Evolutionary conservation across 1,140 invertebrate species (phyloP), one percentile per base, ranked within the genome.

Genomic region (Drosophila watanabei): DNA sequence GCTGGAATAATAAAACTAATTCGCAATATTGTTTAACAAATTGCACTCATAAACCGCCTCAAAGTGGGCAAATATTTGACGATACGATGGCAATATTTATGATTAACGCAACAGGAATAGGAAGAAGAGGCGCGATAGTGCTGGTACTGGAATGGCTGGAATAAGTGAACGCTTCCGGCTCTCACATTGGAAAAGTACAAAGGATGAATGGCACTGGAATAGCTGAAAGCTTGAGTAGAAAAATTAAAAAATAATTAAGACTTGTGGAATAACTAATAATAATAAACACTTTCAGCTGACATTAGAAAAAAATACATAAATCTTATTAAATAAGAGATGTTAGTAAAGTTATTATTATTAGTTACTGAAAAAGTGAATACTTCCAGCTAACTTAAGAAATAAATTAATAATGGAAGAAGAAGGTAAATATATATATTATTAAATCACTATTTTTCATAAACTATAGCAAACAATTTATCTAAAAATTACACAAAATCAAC

Each of bases 11-110:
- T 83, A 77, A 73, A 83, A 68, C 68, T 70, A 70, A 87, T 87
- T 87, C 77, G 58, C 68, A 87, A 78, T 88, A 70, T 78, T 89
- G 82, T 75, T 79, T 79, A 79, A 79, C 76, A 79, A 79, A 71
- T 79, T 58, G 52, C 76, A 62, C 52, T 60, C 73, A 89, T 89
- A 89, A 57, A 89, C 80, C 77, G 52, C 37, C 57, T 54, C 37
- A 39, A 75, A 75, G 63, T 69, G 73, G 54, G 49, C 24, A 78
- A 78, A 75, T 75, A 75, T 75, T 75, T 61, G 69, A 73, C 52
- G 71, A 73, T 73, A 57, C 60, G 56, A 60, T 28, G 54, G 37
- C 56, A 32, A 43, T 73, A 73, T 75, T 73, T 73, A 73, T 45
- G 70, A 45, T 46, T 16, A 56, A 3, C 5, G 63, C 49, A 28